Base-by-base conservation (phyloP, 2,797 vertebrate species). In the Peromyscus eremicus region DNA sequence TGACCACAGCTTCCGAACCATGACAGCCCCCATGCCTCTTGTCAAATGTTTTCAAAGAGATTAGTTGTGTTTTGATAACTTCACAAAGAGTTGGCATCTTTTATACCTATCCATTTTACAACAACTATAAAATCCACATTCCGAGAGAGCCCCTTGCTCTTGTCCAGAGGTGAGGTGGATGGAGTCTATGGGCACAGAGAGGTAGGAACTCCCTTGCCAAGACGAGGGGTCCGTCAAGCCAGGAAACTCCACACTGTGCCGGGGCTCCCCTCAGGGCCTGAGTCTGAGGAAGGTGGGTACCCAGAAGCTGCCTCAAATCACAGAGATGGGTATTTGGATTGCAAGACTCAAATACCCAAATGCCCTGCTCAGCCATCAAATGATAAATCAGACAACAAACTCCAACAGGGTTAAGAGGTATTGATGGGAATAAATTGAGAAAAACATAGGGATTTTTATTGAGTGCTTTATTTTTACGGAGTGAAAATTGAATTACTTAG, bases 401-500 rank as follows among this genome's bases (percentile, higher is more conserved):
- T 7, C 34, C 16, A 80, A 49, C 6, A 37, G 75, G 60, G 84
- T 25, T 76, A 73, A 80, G 66, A 0, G 2, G 68, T 49, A 93
- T 55, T 2, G 71, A 96, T 27, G 23, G 14, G 66, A 92, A 92
- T 81, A 85, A 77, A 84, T 23, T 29, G 93, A 92, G 96, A 94
- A 90, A 96, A 95, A 82, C 87, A 25, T 52, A 80, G 81, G 75
- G 37, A 64, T 81, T 93, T 95, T 95, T 83, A 96, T 43, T 55
- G 92, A 83, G 90, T 21, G 88, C 73, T 93, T 89, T 68, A 93
- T 94, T 91, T 96, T 94, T 81, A 92, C 4, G 0, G 64, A 94
- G 85, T 55, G 88, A 62, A 94, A 94, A 96, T 55, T 89, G 84
- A 87, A 95, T 91, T 64, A 49, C 82, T 73, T 85, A 71, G 37